These are phyloP conservation scores for Junonia oenone DNA, from an alignment of 2,888 invertebrate species.

Conservation along the genomic window DNA sequence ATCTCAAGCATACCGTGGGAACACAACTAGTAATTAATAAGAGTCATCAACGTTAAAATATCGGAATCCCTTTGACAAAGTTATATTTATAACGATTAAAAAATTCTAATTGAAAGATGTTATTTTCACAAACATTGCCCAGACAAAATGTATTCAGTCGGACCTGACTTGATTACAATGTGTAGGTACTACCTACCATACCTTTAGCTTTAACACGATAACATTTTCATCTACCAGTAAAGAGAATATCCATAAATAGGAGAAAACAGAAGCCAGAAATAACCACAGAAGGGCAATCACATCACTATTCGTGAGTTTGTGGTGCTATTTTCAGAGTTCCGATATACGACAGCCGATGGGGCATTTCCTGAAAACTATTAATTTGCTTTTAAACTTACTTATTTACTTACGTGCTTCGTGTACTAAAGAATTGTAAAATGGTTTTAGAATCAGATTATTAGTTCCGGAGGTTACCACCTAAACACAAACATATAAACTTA, in stretches of 20 bases:
- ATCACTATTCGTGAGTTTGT: slow-evolving; percentile 65
- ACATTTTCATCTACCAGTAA: background rate
- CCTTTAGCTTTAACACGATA: background rate
- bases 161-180: too few relatives aligned
- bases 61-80: too few relatives aligned
- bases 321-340: slow-evolving; percentile 63
- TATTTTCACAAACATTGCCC: too few relatives aligned
- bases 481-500: too few relatives aligned
- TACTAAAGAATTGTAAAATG: background rate
- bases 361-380: slow-evolving; percentile 30
- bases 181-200: too few relatives aligned
- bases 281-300: slow-evolving; percentile 68
- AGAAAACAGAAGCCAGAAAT: slow-evolving; percentile 56
- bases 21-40: background rate
- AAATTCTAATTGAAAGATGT: too few relatives aligned
- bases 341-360: slow-evolving; percentile 35
- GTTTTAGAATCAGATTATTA: background rate
- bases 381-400: slow-evolving; percentile 19
- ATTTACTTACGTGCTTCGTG: slow-evolving; percentile 4
- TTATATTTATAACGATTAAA: too few relatives aligned
- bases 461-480: too few relatives aligned
- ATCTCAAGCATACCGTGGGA: background rate
- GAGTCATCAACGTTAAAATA: background rate
- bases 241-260: slow-evolving; percentile 21
- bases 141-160: too few relatives aligned